A percentile compares a stretch with the other conserved stretches of the same genome.
These are phyloP conservation scores for Erethizon dorsatum DNA, from an alignment of 2,797 vertebrate species.

Conservation along the genomic window DNA sequence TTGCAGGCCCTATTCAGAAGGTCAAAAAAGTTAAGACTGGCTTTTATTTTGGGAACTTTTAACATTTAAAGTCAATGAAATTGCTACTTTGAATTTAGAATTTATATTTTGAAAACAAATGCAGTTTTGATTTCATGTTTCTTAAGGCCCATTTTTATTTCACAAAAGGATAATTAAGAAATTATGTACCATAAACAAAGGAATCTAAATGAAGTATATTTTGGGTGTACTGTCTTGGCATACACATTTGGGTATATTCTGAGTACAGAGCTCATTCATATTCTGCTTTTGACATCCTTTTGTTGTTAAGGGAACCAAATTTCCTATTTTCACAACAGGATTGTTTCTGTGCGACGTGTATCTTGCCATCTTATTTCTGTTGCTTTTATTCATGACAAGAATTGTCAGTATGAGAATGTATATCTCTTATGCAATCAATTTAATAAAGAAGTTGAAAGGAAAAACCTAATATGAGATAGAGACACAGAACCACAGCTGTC, in stretches of 20 bases:
- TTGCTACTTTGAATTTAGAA: slow-evolving; percentile 71
- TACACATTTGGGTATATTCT: slow-evolving; percentile 37
- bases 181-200: slow-evolving; percentile 66
- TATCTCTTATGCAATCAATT: slow-evolving; percentile 69
- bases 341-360: slow-evolving; percentile 68
- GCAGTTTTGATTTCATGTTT: slow-evolving; percentile 66
- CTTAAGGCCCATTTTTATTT: slow-evolving; percentile 74
- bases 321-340: slow-evolving; percentile 54
- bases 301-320: slow-evolving; percentile 44
- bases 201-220: slow-evolving; percentile 41
- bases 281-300: slow-evolving; percentile 69
- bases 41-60: slow-evolving; percentile 70
- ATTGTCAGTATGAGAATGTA: slow-evolving; percentile 66
- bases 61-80: slow-evolving; percentile 65
- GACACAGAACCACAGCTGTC: neutral
- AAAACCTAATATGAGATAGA: neutral
- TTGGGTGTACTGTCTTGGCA: neutral
- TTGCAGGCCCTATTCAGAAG: slow-evolving; percentile 23
- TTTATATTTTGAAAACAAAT: slow-evolving; percentile 73
- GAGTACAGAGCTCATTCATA: slow-evolving; percentile 40
- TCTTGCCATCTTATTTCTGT: slow-evolving; percentile 64
- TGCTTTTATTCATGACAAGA: slow-evolving; percentile 73
- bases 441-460: slow-evolving; percentile 79
- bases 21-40: slow-evolving; percentile 50
- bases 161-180: slow-evolving; percentile 67